Conservation (phyloP, 2,888 invertebrate genomes). For the Xanthia togata region DNA sequence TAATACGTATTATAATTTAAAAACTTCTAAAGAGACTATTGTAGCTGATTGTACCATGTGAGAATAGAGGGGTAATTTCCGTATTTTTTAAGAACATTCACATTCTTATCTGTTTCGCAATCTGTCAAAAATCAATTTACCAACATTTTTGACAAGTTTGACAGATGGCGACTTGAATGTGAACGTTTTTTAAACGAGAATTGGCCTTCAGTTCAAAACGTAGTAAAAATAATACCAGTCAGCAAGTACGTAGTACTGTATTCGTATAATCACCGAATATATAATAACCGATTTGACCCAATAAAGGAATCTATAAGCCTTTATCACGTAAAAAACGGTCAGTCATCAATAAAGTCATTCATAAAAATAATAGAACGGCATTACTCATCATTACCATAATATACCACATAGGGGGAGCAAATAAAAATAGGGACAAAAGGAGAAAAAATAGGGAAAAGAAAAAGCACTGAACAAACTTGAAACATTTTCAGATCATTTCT, state of each 20-base stretch:
- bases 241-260: neutral
- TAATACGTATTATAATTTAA: neutral
- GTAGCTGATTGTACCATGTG: too few species aligned
- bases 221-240: neutral
- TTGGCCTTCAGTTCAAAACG: neutral
- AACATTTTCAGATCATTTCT: constrained; percentile 74
- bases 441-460: constrained; percentile 29
- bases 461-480: constrained; percentile 49
- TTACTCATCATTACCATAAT: constrained; percentile 59
- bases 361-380: constrained; percentile 50
- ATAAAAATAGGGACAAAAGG: constrained; percentile 38
- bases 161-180: too few species aligned
- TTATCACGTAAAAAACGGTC: constrained; percentile 24
- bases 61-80: too few species aligned
- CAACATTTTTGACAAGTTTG: too few species aligned
- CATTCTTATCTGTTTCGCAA: too few species aligned
- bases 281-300: constrained; percentile 1
- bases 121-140: too few species aligned
- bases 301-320: constrained; percentile 4
- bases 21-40: neutral
- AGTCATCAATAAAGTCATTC: constrained; percentile 38
- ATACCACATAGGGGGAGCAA: constrained; percentile 46
- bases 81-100: too few species aligned
- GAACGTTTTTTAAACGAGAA: too few species aligned
- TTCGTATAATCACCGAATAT: too few species aligned